Evolutionary conservation across 2,888 invertebrate species (phyloP).

Genomic region (Ophioninae sp.): DNA sequence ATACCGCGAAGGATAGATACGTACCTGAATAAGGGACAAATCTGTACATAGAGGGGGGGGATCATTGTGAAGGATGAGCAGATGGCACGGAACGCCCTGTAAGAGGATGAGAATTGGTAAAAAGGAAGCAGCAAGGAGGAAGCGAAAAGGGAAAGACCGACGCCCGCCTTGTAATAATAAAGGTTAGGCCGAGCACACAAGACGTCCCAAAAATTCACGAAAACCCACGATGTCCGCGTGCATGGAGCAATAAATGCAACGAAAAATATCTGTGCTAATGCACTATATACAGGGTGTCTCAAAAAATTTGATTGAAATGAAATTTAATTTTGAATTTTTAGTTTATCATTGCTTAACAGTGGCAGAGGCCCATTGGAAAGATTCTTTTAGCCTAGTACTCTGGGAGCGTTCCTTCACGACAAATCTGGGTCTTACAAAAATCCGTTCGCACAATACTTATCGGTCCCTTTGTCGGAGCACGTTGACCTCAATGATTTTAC

Average conservation of each 20-base stretch:
- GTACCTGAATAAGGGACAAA: constrained; percentile 45
- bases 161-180: constrained; percentile 40
- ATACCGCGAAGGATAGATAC: constrained; percentile 40
- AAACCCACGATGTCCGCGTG: constrained; percentile 11
- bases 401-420: no score
- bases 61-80: constrained; percentile 51
- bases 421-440: no score
- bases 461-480: no score
- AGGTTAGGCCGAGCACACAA: background rate
- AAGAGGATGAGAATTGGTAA: constrained; percentile 34
- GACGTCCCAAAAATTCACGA: background rate
- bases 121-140: constrained; percentile 23
- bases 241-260: constrained; percentile 9
- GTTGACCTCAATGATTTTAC: no score
- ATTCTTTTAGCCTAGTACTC: no score
- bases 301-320: no score
- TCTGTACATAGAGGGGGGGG: constrained; percentile 14
- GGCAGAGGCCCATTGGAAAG: no score
- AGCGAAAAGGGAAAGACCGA: constrained; percentile 23
- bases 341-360: no score
- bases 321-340: no score
- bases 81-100: constrained; percentile 45
- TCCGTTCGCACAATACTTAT: no score
- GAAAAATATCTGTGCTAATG: background rate
- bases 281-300: background rate